Evolutionary conservation across 2,888 invertebrate species (phyloP), one percentile per base, ranked within the genome.

Genomic region (Automeris io): DNA sequence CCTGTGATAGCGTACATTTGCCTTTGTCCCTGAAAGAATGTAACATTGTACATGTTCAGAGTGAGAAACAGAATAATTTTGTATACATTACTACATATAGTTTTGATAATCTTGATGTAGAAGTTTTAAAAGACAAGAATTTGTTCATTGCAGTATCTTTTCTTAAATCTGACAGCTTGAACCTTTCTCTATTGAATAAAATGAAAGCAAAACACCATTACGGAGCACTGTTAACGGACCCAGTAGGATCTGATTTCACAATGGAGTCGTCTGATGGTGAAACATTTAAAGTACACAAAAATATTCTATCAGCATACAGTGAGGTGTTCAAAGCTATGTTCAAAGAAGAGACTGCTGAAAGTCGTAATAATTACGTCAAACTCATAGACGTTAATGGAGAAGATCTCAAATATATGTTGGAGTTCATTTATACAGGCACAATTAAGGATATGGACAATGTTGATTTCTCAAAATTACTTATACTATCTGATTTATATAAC

Each of bases 271-370:
- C 65, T 5, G 81, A 85, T 41, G 81, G 80, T 12, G 49, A 51
- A 1, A 66, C 74, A 49, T 83, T 81, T 39, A 43, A 61, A 39
- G 77, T 81, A 5, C 85, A 86, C 46, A 80, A 73, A 54, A 49
- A 61, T 1, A 51, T 85, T 2, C 48, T 85, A 2, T 61, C 65
- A 25, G 66, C 69, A 0, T 70, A 75, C 37, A 85, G 86, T 45
- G 83, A 83, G 40, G 82, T 85, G 1, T 86, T 86, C 44, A 79
- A 76, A 46, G 85, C 86, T 6, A 86, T 86, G 86, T 57, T 86
- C 0, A 79, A 76, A 45, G 76, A 72, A 23, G 82, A 82, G 18
- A 85, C 80, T 0, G 80, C 76, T 0, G 85, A 86, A 45, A 77
- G 76, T 41, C 71, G 74, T 46, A 81, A 74, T 36, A 70, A 63